These are phyloP conservation scores for Stramonita haemastoma DNA, from an alignment of 2,888 invertebrate species.

Conservation along the genomic window DNA sequence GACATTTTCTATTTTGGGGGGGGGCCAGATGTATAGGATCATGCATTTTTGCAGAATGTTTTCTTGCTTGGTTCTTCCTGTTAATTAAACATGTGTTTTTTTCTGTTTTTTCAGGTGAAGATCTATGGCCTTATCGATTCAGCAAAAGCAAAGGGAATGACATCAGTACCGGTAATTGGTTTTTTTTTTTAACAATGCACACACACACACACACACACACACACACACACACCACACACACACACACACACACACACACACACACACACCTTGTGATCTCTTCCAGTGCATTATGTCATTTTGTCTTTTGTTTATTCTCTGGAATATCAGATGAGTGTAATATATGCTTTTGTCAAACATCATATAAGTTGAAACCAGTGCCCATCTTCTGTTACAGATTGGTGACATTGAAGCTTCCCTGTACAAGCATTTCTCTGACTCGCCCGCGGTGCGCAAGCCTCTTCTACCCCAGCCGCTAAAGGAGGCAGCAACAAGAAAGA, in stretches of 20 bases:
- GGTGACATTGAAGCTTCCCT: slow-evolving; percentile 61
- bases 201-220: not conserved
- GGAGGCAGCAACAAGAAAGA: slow-evolving; percentile 19
- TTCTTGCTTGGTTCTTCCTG: no score
- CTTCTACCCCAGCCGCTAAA: not conserved
- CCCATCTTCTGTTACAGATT: slow-evolving; percentile 51
- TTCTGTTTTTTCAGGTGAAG: slow-evolving; percentile 41
- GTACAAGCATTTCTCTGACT: slow-evolving; percentile 37
- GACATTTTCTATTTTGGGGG: no score
- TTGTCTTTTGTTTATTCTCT: not conserved
- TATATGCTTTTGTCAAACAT: not conserved
- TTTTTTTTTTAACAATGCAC: not conserved
- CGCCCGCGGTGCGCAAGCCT: slow-evolving; percentile 28
- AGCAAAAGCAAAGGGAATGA: slow-evolving; percentile 45
- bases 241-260: not conserved
- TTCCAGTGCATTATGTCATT: not conserved
- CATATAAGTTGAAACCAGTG: not conserved
- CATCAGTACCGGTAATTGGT: slow-evolving; percentile 45
- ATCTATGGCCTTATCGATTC: slow-evolving; percentile 47
- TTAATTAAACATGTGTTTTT: not conserved
- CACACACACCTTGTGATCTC: not conserved
- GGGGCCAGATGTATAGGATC: no score
- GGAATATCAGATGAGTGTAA: not conserved
- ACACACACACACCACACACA: not conserved
- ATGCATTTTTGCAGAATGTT: no score